Evolutionary conservation across 2,888 invertebrate species (phyloP).

Genomic region (Brachypalpus laphriformis): DNA sequence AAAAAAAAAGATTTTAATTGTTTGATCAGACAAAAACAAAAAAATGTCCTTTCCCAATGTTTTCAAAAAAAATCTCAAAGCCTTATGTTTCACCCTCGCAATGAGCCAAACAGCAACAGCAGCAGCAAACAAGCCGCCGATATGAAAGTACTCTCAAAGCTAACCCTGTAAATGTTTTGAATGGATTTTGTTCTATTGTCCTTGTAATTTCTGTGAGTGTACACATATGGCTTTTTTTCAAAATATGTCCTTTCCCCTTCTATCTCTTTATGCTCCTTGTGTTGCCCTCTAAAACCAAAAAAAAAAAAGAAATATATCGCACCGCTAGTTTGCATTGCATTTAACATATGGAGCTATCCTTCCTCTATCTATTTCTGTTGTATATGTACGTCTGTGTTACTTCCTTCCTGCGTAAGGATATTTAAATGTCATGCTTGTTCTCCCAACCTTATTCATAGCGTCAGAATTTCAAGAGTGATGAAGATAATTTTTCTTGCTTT

Average conservation of each 20-base stretch:
- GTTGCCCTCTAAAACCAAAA: conserved; percentile 25
- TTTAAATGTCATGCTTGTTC: conserved; percentile 71
- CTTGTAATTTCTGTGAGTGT: conserved; percentile 68
- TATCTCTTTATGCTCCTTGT: conserved; percentile 40
- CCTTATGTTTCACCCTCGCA: conserved; percentile 54
- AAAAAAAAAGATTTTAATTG: conserved; percentile 33
- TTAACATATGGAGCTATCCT: conserved; percentile 68
- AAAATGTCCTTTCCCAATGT: conserved; percentile 59
- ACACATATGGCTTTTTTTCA: conserved; percentile 64
- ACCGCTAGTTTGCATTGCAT: conserved; percentile 68
- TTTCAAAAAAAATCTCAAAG: conserved; percentile 30
- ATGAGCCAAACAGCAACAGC: conserved; percentile 32
- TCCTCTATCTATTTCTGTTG: conserved; percentile 49
- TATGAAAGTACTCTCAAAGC: conserved; percentile 43
- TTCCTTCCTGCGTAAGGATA: conserved; percentile 59
- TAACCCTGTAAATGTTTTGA: conserved; percentile 68
- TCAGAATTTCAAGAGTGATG: conserved; percentile 65
- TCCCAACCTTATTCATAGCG: conserved; percentile 65
- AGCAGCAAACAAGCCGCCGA: conserved; percentile 33
- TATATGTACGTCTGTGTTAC: conserved; percentile 51
- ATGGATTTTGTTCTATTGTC: conserved; percentile 68
- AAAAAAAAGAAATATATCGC: conserved; percentile 24
- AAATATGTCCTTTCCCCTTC: conserved; percentile 27
- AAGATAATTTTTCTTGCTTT: conserved; percentile 65
- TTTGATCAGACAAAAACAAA: conserved; percentile 49